Conservation (phyloP, 2,888 invertebrate genomes). For the Rosalia funebris region DNA sequence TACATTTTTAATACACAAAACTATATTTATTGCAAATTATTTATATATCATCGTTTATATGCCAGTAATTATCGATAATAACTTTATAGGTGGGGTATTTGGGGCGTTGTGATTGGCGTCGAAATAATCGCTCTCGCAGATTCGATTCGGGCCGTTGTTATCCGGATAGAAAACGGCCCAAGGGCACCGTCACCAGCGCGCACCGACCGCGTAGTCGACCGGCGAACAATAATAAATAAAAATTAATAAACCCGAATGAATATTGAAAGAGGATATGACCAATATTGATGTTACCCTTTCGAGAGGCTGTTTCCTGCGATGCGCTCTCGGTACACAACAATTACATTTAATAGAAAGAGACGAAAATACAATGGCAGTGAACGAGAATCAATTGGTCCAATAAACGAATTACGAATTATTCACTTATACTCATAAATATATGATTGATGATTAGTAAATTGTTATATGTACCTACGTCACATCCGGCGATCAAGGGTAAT, state of each 20-base stretch:
- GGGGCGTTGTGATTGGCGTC: no score
- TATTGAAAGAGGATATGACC: conserved; percentile 51
- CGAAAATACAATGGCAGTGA: conserved; percentile 50
- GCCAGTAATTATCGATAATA: no score
- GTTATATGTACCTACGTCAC: conserved; percentile 62
- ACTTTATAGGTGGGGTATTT: no score
- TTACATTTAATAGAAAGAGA: conserved; percentile 44
- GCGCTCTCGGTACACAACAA: conserved; percentile 22
- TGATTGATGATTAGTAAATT: conserved; percentile 66
- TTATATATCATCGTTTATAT: no score
- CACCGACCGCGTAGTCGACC: conserved; percentile 16
- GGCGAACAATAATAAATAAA: conserved; percentile 38
- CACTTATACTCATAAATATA: conserved; percentile 64
- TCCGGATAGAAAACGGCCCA: conserved; percentile 24
- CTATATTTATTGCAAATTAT: no score
- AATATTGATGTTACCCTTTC: conserved; percentile 52
- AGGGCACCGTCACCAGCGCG: conserved; percentile 23
- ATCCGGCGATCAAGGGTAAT: conserved; percentile 57
- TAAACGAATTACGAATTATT: conserved; percentile 58
- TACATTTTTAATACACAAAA: no score
- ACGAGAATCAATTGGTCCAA: conserved; percentile 60
- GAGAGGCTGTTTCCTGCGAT: conserved; percentile 47
- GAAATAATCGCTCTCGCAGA: no score
- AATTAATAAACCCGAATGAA: conserved; percentile 41
- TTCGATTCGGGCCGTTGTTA: no score